Evolutionary conservation across 2,797 vertebrate species (phyloP), one percentile per base, ranked within the genome.

Genomic region (Acrocephalus scirpaceus): DNA sequence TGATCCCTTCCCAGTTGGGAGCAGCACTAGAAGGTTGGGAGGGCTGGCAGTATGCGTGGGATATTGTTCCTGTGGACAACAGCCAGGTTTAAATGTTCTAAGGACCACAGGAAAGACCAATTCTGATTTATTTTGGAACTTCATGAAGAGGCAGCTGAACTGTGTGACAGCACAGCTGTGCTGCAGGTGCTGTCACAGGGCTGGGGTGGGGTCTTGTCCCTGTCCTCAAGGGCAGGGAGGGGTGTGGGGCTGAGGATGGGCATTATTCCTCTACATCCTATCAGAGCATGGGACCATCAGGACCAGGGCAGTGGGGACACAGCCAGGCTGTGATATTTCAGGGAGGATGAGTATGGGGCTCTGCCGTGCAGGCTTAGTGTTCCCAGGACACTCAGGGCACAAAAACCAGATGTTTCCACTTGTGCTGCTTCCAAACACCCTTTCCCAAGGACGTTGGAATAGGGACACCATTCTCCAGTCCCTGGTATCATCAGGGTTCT

Each of bases 291-390:
- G 44, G n/a, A 67, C 4, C 40, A 76, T 56, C 4, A 48, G n/a
- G 32, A 10, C 10, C 26, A 22, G 44, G 36, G 27, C 48, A 70
- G 79, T 2, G 2, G 48, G 47, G 32, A 7, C 34, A 14, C 34
- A n/a, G 50, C 32, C 23, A 16, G 76, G 27, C 16, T 8, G 6
- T 4, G 26, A 34, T 12, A 22, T 42, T 4, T 0, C 11, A 2
- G 42, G 12, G 21, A 72, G 18, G 51, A 18, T 32, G 45, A 44
- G 2, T 0, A 11, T 50, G 65, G 6, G 6, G n/a, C 27, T 79
- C 42, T 27, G 56, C 61, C 0, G 0, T 4, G 26, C n/a, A 40
- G 32, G 22, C 20, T 88, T 1, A 0, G 27, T 2, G 10, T 7
- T 66, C 69, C 64, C 1, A 4, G 40, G 34, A 42, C 32, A 53